These are phyloP conservation scores for Sinelater perroti DNA, from an alignment of 2,888 invertebrate species.

Conservation along the genomic window DNA sequence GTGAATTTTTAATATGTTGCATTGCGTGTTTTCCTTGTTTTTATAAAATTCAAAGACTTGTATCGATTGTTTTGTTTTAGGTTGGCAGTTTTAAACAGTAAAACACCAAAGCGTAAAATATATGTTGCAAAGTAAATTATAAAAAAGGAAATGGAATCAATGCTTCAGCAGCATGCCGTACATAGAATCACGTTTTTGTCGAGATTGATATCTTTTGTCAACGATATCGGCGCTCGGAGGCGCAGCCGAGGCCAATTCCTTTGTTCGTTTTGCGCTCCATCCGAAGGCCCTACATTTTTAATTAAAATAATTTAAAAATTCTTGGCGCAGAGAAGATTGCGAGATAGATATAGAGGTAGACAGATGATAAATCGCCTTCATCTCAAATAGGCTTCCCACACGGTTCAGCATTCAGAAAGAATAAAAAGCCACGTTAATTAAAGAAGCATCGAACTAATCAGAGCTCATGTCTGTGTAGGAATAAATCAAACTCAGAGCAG, in stretches of 20 bases:
- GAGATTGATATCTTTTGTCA: too few species aligned
- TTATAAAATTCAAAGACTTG: too few species aligned
- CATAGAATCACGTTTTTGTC: too few species aligned
- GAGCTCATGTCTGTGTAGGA: conserved; percentile 60
- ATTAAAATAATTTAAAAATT: conserved; percentile 38
- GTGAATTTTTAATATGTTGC: too few species aligned
- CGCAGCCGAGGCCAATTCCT: not conserved
- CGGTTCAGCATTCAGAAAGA: conserved; percentile 52
- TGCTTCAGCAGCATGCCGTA: too few species aligned
- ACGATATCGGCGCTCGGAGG: too few species aligned
- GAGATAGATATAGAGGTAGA: conserved; percentile 47
- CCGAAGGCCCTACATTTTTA: conserved; percentile 27
- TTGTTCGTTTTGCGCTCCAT: conserved; percentile 9
- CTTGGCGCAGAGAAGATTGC: conserved; percentile 44
- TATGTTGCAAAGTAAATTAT: too few species aligned
- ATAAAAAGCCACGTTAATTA: conserved; percentile 61
- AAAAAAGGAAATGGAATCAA: too few species aligned
- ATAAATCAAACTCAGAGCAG: conserved; percentile 63
- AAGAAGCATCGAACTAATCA: conserved; percentile 63
- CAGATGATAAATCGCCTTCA: conserved; percentile 54
- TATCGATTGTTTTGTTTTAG: too few species aligned
- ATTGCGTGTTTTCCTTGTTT: too few species aligned
- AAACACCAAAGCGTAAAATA: too few species aligned
- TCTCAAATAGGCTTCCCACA: conserved; percentile 53
- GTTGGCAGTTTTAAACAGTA: too few species aligned